These are phyloP conservation scores for Brachionus sp. DNA, from an alignment of 1,140 invertebrate genomes.

Conservation along the genomic window DNA sequence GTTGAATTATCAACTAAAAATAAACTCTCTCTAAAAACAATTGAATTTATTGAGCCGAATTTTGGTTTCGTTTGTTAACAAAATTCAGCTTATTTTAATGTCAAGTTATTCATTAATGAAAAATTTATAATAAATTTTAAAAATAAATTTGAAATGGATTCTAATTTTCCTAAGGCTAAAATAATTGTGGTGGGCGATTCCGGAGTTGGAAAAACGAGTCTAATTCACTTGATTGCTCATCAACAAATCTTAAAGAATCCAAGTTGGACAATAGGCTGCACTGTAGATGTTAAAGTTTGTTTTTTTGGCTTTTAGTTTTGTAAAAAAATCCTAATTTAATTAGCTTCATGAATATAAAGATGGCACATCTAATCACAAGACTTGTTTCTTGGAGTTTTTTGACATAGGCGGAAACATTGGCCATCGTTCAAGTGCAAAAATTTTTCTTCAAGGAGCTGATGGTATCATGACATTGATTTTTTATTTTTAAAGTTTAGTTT, in stretches of 20 bases:
- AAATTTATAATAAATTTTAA: too few relatives aligned
- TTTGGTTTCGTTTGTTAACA: too few relatives aligned
- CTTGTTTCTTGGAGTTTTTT: constrained; percentile 90
- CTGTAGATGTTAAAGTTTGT: constrained; percentile 79
- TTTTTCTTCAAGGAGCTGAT: constrained; percentile 88
- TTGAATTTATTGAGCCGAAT: too few relatives aligned
- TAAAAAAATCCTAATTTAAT: constrained; percentile 35
- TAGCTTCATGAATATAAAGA: constrained; percentile 86
- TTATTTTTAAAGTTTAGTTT: constrained; percentile 48
- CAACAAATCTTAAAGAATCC: constrained; percentile 75
- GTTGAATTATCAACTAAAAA: too few relatives aligned
- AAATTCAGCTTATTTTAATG: too few relatives aligned
- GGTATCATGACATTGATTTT: constrained; percentile 63
- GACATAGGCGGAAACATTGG: constrained; percentile 88
- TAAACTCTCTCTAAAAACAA: too few relatives aligned
- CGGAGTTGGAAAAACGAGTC: constrained; percentile 90
- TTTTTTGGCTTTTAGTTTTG: constrained; percentile 34
- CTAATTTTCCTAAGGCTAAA: constrained; percentile 22
- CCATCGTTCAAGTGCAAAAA: constrained; percentile 77
- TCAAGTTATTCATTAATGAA: too few relatives aligned
- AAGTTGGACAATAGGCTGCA: constrained; percentile 89
- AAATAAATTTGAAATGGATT: neutral
- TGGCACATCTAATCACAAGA: constrained; percentile 77
- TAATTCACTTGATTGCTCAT: constrained; percentile 83
- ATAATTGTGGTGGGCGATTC: constrained; percentile 42